These are phyloP conservation scores for Elysia crispata DNA, from an alignment of 2,888 invertebrate genomes.

Conservation along the genomic window DNA sequence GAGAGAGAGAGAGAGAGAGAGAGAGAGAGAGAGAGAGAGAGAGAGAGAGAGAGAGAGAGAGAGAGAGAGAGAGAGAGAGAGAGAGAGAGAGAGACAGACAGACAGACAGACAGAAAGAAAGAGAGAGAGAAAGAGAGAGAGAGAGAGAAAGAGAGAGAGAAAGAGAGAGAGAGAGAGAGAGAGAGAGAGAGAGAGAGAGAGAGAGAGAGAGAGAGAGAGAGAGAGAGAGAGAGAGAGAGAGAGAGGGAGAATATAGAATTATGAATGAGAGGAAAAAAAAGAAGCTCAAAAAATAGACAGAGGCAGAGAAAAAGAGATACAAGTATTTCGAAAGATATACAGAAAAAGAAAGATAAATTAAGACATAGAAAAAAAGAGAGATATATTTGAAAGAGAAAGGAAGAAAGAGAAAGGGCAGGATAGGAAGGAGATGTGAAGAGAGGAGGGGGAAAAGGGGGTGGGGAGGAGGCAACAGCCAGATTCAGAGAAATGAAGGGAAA, in stretches of 20 bases:
- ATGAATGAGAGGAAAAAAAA: no score
- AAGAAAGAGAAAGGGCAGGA: no score
- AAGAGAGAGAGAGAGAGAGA: constrained; percentile 21
- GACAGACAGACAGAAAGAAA: not conserved
- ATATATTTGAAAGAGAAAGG: no score
- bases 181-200: not conserved
- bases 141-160: constrained; percentile 10
- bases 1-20: constrained; percentile 22
- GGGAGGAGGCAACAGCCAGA: no score
- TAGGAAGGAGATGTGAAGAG: no score
- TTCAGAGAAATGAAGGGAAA: no score
- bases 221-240: constrained; percentile 17
- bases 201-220: constrained; percentile 15
- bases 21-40: constrained; percentile 14
- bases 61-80: constrained; percentile 13
- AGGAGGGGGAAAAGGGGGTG: no score
- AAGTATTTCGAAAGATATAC: no score
- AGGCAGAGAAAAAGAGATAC: no score
- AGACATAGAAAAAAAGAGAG: no score
- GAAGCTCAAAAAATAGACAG: no score
- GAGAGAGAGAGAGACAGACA: not conserved
- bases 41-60: not conserved
- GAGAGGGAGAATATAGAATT: not conserved
- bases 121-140: constrained; percentile 13
- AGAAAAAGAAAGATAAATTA: no score